These are phyloP conservation scores for Hemaris fuciformis DNA, from an alignment of 2,888 invertebrate species.

Conservation along the genomic window DNA sequence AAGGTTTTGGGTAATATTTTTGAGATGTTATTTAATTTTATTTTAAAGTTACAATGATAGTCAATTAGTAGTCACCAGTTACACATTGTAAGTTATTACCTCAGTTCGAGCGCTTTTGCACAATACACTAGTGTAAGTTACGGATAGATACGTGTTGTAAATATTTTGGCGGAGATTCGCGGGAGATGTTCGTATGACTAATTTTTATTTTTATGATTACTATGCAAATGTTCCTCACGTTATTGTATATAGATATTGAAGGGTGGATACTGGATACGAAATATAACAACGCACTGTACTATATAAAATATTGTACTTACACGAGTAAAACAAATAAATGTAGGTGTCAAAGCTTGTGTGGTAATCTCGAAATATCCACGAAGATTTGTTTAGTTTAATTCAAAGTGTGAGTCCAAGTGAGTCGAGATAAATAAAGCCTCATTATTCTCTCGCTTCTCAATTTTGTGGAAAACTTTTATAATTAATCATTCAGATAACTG, in stretches of 20 bases:
- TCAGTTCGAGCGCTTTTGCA: slow-evolving; percentile 79
- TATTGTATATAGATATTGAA: slow-evolving; percentile 1
- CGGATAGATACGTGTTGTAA: slow-evolving; percentile 47
- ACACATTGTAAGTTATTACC: slow-evolving; percentile 78
- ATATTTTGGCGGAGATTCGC: slow-evolving; percentile 33
- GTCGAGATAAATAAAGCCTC: not conserved
- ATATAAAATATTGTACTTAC: not conserved
- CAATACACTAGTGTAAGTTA: slow-evolving; percentile 64
- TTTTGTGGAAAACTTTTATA: not conserved
- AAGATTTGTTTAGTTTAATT: not conserved
- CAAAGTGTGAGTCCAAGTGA: not conserved
- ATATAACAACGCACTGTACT: not conserved
- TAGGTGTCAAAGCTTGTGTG: not conserved
- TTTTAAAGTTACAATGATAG: slow-evolving; percentile 52
- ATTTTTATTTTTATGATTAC: slow-evolving; percentile 9
- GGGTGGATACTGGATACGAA: not conserved
- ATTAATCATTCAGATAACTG: slow-evolving; percentile 3
- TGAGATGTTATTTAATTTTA: slow-evolving; percentile 49
- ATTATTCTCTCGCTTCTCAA: not conserved
- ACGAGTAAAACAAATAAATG: not conserved
- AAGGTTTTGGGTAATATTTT: slow-evolving; percentile 57
- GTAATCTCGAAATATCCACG: not conserved
- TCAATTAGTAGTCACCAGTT: slow-evolving; percentile 79
- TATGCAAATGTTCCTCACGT: slow-evolving; percentile 22
- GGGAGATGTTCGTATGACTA: not conserved